phyloP scores from a whole-genome alignment of 2,888 invertebrate species.

The Agrochola litura region DNA sequence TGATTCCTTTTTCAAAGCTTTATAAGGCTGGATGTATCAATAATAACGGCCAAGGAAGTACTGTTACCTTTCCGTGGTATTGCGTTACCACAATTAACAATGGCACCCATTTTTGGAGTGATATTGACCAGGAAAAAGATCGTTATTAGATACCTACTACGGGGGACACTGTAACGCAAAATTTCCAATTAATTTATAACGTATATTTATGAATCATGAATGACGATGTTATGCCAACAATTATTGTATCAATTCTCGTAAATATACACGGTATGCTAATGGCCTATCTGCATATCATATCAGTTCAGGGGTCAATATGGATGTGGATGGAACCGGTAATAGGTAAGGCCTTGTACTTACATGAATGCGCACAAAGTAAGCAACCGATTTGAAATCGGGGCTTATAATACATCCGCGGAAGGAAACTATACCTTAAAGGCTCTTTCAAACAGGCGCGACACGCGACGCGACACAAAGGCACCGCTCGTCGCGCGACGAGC shows the following conservation, averaged over 20 bases:
- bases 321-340: too few relatives aligned
- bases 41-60: not conserved
- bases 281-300: not conserved
- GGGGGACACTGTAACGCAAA: not conserved
- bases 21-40: not conserved
- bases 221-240: not conserved
- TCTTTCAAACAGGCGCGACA: too few relatives aligned
- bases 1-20: not conserved
- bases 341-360: too few relatives aligned
- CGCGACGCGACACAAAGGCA: too few relatives aligned
- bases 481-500: too few relatives aligned
- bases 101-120: not conserved
- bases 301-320: too few relatives aligned
- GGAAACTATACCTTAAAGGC: too few relatives aligned
- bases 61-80: not conserved
- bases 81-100: slow-evolving; percentile 15
- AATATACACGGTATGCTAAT: not conserved
- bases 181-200: slow-evolving; percentile 10
- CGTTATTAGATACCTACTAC: not conserved
- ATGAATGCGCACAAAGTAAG: too few relatives aligned
- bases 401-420: too few relatives aligned
- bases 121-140: slow-evolving; percentile 26
- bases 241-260: slow-evolving; percentile 18
- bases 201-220: slow-evolving; percentile 31
- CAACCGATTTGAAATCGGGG: too few relatives aligned